These are phyloP conservation scores for Arge pagana DNA, from an alignment of 2,888 invertebrate species.

Conservation along the genomic window DNA sequence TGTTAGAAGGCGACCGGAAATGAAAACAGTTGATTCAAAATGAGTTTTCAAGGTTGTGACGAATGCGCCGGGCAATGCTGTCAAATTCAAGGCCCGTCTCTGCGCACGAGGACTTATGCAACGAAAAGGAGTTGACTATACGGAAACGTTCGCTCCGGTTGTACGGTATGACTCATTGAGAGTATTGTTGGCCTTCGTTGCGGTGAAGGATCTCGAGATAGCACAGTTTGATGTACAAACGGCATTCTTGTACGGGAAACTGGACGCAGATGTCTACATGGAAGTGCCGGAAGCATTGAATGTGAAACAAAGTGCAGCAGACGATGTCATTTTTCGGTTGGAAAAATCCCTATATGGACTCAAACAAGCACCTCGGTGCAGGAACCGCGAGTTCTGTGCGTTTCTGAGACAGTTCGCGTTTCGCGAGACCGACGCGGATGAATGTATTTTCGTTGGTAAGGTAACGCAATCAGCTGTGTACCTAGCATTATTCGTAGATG, in stretches of 20 bases:
- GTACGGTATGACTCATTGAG: conserved; percentile 26
- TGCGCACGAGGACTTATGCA: conserved; percentile 24
- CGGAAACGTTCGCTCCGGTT: conserved; percentile 23
- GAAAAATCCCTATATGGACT: conserved; percentile 24
- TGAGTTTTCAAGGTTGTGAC: conserved; percentile 23
- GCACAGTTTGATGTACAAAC: conserved; percentile 24
- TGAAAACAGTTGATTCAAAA: conserved; percentile 22
- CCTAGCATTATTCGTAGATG: conserved; percentile 4
- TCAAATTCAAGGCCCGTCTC: conserved; percentile 23
- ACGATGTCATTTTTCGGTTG: conserved; percentile 11
- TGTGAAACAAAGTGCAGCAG: background rate
- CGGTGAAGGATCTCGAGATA: conserved; percentile 6
- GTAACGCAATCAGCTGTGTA: background rate
- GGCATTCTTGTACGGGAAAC: conserved; percentile 3
- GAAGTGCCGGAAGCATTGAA: background rate
- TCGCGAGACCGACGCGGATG: conserved; percentile 22
- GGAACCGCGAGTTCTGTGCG: conserved; percentile 15
- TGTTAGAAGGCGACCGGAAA: conserved; percentile 12
- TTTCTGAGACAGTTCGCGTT: conserved; percentile 22
- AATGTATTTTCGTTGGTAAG: conserved; percentile 23
- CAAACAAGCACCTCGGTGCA: conserved; percentile 22
- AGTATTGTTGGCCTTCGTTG: conserved; percentile 1
- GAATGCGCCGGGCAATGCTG: conserved; percentile 7
- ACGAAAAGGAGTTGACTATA: conserved; percentile 20
- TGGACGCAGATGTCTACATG: conserved; percentile 1